Conservation (phyloP, 1,140 invertebrate species). For the Cheumatopsyche charites region DNA sequence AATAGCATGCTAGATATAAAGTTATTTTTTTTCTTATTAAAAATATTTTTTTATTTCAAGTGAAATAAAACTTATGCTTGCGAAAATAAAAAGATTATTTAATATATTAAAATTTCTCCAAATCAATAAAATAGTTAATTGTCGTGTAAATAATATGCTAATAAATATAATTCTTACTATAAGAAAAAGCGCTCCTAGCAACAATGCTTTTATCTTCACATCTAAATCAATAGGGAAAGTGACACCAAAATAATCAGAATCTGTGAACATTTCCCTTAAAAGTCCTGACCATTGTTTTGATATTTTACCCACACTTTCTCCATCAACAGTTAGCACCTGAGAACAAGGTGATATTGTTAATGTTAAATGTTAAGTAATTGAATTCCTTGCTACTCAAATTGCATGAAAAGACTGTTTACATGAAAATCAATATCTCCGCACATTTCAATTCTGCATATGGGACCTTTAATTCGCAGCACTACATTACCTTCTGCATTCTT, state of each 20-base stretch:
- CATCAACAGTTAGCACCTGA: conserved; percentile 69
- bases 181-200: conserved; percentile 76
- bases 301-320: conserved; percentile 73
- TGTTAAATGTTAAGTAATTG: too few relatives aligned
- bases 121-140: neutral
- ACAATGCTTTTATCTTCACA: conserved; percentile 80
- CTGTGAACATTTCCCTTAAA: conserved; percentile 73
- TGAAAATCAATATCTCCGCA: conserved; percentile 81
- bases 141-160: too few relatives aligned
- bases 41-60: conserved; percentile 13
- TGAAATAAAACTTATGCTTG: conserved; percentile 13
- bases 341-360: neutral
- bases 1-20: conserved; percentile 46
- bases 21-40: conserved; percentile 46
- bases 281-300: conserved; percentile 79
- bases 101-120: too few relatives aligned
- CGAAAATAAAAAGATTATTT: too few relatives aligned
- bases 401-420: conserved; percentile 51
- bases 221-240: conserved; percentile 81
- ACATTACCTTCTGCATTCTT: conserved; percentile 77
- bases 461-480: conserved; percentile 83
- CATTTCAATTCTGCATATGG: conserved; percentile 78
- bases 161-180: conserved; percentile 66
- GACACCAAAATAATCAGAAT: conserved; percentile 80
- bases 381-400: too few relatives aligned